phyloP scores from a whole-genome alignment of 2,888 invertebrate species.

The Xestia rhomboidea region DNA sequence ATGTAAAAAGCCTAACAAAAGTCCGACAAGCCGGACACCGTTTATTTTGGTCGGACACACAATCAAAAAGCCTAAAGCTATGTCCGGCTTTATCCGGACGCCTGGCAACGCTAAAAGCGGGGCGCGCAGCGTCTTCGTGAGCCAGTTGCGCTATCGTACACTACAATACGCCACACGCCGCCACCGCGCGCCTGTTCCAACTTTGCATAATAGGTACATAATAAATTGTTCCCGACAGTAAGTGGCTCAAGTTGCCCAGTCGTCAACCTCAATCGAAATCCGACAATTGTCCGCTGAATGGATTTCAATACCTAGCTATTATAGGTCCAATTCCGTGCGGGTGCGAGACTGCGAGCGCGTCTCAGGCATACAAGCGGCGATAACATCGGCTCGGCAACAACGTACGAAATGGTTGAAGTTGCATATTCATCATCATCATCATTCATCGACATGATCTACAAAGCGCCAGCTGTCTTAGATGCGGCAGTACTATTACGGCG shows the following conservation, averaged over 20 bases:
- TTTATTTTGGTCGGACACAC: no score
- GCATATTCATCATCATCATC: not conserved
- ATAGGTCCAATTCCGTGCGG: conserved; percentile 37
- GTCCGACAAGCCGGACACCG: no score
- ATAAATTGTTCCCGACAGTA: not conserved
- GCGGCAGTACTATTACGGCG: not conserved
- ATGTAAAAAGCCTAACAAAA: no score
- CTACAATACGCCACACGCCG: not conserved
- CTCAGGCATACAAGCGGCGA: not conserved
- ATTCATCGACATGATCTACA: not conserved
- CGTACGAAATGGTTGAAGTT: not conserved
- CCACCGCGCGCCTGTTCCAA: not conserved
- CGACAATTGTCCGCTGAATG: conserved; percentile 31
- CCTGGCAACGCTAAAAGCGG: no score
- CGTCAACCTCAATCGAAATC: conserved; percentile 27
- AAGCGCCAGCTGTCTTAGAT: not conserved
- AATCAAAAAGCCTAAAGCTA: no score
- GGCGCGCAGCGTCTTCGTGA: no score
- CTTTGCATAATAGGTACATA: conserved; percentile 6
- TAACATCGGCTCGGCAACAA: conserved; percentile 14
- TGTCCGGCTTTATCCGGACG: no score
- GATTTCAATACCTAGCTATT: conserved; percentile 45
- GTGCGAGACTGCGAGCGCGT: conserved; percentile 19
- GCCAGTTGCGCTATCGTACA: no score
- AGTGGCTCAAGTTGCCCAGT: not conserved